phyloP scores from a whole-genome alignment of 2,113 vertebrate species.

The Neofelis nebulosa region DNA sequence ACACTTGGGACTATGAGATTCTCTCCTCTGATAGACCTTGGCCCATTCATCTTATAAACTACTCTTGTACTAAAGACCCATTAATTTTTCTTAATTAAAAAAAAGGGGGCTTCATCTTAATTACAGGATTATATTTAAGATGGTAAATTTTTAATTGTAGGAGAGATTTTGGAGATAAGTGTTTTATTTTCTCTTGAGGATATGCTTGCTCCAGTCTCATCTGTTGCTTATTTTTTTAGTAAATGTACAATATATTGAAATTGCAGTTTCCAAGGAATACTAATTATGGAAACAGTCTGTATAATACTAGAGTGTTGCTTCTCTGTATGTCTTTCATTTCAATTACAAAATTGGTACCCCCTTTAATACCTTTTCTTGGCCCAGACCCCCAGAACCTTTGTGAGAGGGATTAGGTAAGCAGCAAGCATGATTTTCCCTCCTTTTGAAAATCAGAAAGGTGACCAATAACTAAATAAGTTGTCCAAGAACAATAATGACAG shows the following conservation, averaged over 20 bases:
- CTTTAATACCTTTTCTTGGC: not conserved
- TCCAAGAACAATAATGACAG: not conserved
- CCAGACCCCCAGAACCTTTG: not conserved
- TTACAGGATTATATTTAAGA: not conserved
- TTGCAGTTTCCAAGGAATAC: not conserved
- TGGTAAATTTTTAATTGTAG: not conserved
- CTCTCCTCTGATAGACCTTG: not conserved
- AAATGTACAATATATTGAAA: constrained; percentile 48
- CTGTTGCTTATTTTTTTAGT: constrained; percentile 33
- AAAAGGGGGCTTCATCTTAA: constrained; percentile 30
- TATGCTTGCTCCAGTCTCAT: not conserved
- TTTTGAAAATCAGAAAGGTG: not conserved
- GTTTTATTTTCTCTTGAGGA: constrained; percentile 12
- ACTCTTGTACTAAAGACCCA: not conserved
- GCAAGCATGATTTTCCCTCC: not conserved
- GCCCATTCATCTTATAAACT: not conserved
- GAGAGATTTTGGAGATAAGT: not conserved
- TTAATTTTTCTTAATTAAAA: constrained; percentile 47
- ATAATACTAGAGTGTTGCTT: not conserved
- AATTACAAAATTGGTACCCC: not conserved
- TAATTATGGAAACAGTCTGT: constrained; percentile 60
- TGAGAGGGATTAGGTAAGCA: not conserved
- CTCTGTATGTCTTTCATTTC: not conserved
- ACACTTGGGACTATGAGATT: not conserved
- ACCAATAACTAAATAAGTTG: not conserved